phyloP scores from a whole-genome alignment of 2,888 invertebrate species.

The Arge pagana region DNA sequence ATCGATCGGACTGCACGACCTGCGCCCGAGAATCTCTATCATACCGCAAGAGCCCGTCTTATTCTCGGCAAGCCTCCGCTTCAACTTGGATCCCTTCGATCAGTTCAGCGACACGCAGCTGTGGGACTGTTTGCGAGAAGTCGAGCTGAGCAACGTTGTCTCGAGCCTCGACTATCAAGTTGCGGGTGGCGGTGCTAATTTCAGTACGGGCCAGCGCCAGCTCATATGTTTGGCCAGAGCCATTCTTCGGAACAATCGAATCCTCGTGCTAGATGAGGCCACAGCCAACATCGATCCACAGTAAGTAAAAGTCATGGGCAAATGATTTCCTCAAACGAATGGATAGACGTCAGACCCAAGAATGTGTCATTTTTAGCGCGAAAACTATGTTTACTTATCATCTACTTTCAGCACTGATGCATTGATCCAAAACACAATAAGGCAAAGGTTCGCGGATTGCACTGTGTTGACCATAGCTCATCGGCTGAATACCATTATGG shows the following conservation, averaged over 20 bases:
- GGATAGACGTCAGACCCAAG: no score
- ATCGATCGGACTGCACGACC: conserved; percentile 72
- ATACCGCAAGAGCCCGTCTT: conserved; percentile 74
- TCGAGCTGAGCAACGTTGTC: conserved; percentile 60
- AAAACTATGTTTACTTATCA: no score
- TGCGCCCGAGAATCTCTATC: conserved; percentile 78
- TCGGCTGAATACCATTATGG: no score
- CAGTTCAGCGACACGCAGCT: conserved; percentile 67
- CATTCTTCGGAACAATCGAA: conserved; percentile 66
- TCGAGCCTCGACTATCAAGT: conserved; percentile 61
- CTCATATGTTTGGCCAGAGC: conserved; percentile 71
- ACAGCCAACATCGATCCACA: conserved; percentile 71
- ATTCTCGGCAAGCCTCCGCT: conserved; percentile 70
- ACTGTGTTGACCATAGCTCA: no score
- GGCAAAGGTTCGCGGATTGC: no score
- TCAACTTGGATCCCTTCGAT: conserved; percentile 75
- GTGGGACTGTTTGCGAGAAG: conserved; percentile 67
- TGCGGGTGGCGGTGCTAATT: conserved; percentile 64
- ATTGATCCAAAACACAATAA: no score
- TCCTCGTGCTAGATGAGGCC: conserved; percentile 71
- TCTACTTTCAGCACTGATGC: no score
- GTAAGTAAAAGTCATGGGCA: no score
- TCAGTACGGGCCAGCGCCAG: conserved; percentile 72
- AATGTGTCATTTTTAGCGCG: no score
- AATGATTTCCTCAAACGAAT: no score